Conservation (phyloP, 1,140 invertebrate species). For the Bombus huntii region DNA sequence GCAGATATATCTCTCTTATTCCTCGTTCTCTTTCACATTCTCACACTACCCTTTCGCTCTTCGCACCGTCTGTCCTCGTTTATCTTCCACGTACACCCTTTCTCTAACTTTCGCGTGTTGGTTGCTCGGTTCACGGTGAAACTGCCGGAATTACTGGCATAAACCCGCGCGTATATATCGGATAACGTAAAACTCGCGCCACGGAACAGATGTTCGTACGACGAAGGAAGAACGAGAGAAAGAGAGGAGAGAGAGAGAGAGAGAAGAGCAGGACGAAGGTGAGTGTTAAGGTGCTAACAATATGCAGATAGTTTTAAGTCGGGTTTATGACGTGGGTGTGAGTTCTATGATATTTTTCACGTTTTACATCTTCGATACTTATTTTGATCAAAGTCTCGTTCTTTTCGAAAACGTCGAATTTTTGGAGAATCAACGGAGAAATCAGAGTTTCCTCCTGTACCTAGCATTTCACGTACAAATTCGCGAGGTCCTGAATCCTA, state of each 20-base stretch:
- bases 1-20: constrained; percentile 59
- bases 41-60: not conserved
- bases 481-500: too few species aligned
- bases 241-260: too few species aligned
- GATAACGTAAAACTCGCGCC: constrained; percentile 74
- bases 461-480: too few species aligned
- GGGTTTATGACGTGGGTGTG: too few species aligned
- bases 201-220: constrained; percentile 18
- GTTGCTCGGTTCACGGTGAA: constrained; percentile 63
- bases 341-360: too few species aligned
- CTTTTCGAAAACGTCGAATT: too few species aligned
- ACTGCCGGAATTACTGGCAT: constrained; percentile 75
- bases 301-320: too few species aligned
- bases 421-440: too few species aligned
- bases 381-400: too few species aligned
- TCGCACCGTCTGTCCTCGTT: constrained; percentile 1
- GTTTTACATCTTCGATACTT: too few species aligned
- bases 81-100: not conserved
- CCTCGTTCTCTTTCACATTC: not conserved
- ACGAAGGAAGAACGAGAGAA: not conserved
- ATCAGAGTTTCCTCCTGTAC: too few species aligned
- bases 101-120: not conserved
- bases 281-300: not conserved
- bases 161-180: constrained; percentile 75
- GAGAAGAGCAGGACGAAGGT: not conserved